These are phyloP conservation scores for Manis javanica DNA, from an alignment of 2,797 vertebrate species.

Conservation along the genomic window DNA sequence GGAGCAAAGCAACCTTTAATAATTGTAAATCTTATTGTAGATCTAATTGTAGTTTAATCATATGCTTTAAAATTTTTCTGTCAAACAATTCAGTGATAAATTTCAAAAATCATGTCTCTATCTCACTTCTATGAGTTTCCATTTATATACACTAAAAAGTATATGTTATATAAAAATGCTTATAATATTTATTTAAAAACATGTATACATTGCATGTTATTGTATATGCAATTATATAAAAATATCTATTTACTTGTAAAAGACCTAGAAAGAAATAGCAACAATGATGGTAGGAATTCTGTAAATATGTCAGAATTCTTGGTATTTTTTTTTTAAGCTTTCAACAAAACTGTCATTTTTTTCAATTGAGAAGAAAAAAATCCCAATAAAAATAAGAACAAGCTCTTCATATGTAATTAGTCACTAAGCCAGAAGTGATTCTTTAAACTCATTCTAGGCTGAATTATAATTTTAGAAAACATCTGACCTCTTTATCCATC, in stretches of 20 bases:
- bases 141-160: background rate
- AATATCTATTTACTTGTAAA: background rate
- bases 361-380: background rate
- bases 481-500: background rate
- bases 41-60: background rate
- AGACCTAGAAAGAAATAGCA: background rate
- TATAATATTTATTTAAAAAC: background rate
- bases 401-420: background rate
- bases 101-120: background rate
- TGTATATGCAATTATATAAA: background rate
- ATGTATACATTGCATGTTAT: background rate
- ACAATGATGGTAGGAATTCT: background rate
- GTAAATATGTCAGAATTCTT: background rate
- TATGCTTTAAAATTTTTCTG: background rate
- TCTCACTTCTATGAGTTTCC: background rate
- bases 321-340: slow-evolving; percentile 17
- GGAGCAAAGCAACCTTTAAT: background rate
- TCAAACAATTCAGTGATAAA: background rate
- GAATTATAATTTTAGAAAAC: background rate
- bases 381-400: background rate
- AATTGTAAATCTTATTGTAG: background rate
- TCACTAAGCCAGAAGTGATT: background rate
- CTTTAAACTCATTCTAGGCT: background rate
- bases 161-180: background rate
- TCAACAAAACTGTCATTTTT: background rate